Conservation (phyloP, 2,113 vertebrate genomes). For the Conger conger region DNA sequence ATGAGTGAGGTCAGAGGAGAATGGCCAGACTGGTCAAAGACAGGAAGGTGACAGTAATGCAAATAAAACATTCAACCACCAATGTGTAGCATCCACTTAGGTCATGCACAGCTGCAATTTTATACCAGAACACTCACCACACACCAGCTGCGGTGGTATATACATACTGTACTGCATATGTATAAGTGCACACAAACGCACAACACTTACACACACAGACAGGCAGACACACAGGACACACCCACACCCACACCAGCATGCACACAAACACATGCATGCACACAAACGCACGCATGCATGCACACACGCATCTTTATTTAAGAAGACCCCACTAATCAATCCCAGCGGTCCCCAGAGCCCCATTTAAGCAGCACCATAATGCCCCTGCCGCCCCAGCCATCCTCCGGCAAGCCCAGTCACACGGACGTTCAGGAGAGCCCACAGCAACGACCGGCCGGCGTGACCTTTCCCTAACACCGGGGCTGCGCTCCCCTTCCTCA, state of each 20-base stretch:
- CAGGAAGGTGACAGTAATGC: no score
- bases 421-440: background rate
- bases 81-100: no score
- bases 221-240: background rate
- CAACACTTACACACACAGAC: background rate
- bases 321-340: slow-evolving; percentile 7
- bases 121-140: background rate
- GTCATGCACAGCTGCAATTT: no score
- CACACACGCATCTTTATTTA: background rate
- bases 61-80: no score
- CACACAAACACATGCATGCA: no score
- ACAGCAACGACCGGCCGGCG: background rate
- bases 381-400: background rate
- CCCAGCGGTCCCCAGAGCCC: background rate
- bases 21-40: no score
- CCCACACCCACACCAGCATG: no score
- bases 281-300: background rate
- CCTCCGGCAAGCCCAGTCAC: background rate
- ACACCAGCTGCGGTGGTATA: no score
- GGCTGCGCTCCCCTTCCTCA: background rate
- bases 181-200: background rate
- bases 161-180: no score
- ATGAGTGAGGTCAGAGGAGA: no score
- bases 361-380: background rate
- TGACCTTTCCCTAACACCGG: background rate